These are phyloP conservation scores for Lottia gigantea DNA, from an alignment of 2,888 invertebrate species.

Conservation along the genomic window DNA sequence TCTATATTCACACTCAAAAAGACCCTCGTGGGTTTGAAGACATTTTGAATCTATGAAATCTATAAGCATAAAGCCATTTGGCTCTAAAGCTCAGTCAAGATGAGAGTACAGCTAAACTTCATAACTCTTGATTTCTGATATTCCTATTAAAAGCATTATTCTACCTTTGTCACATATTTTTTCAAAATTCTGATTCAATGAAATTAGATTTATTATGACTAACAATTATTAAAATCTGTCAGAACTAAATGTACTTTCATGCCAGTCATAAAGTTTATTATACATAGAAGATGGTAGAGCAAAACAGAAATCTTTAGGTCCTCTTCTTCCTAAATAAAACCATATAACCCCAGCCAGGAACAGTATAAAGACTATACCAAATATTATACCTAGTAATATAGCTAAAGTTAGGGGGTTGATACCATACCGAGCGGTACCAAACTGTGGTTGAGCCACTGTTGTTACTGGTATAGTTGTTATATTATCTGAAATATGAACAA, in stretches of 20 bases:
- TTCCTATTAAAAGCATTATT: too few species aligned
- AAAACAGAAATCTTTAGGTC: constrained; percentile 39
- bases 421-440: constrained; percentile 15
- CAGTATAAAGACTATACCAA: constrained; percentile 30
- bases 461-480: constrained; percentile 17
- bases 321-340: constrained; percentile 21
- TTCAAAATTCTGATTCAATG: too few species aligned
- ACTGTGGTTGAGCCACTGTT: not conserved
- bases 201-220: too few species aligned
- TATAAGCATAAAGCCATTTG: too few species aligned
- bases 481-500: constrained; percentile 17
- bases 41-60: too few species aligned
- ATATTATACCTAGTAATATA: constrained; percentile 32
- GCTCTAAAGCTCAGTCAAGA: too few species aligned
- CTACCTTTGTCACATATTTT: too few species aligned
- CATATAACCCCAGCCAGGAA: constrained; percentile 26
- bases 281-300: constrained; percentile 29
- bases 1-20: too few species aligned
- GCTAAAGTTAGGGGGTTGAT: constrained; percentile 31
- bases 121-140: too few species aligned
- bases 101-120: too few species aligned
- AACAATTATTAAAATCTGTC: constrained; percentile 24
- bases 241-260: constrained; percentile 29
- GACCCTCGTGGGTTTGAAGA: too few species aligned
- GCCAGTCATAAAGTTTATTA: constrained; percentile 27